phyloP scores from a whole-genome alignment of 2,888 invertebrate genomes.

The Drosophila rellima region DNA sequence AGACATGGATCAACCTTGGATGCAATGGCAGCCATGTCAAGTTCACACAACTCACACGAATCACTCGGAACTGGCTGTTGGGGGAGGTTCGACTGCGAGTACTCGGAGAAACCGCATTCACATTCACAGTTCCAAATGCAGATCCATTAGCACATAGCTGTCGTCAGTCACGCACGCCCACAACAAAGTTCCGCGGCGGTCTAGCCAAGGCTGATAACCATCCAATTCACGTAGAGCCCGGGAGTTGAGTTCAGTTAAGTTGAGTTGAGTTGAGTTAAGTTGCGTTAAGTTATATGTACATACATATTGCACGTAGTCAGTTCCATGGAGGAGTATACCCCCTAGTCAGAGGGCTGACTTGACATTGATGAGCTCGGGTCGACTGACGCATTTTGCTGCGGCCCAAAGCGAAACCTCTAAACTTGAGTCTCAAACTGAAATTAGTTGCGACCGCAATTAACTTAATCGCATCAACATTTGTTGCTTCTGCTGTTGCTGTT shows the following conservation, averaged over 20 bases:
- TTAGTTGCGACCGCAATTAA: conserved; percentile 66
- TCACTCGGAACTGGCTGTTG: neutral
- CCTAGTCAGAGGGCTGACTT: conserved; percentile 12
- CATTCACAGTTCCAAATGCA: conserved; percentile 10
- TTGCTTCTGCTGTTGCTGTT: conserved; percentile 29
- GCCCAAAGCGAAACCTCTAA: conserved; percentile 27
- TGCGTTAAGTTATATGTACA: neutral
- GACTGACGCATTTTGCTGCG: conserved; percentile 42
- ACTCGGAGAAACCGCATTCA: conserved; percentile 6
- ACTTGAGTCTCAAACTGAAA: conserved; percentile 34
- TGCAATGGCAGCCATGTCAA: conserved; percentile 31
- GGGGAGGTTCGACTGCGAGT: neutral
- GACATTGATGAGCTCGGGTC: conserved; percentile 40
- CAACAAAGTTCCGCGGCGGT: conserved; percentile 18
- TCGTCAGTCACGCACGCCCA: conserved; percentile 46
- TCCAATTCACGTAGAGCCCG: conserved; percentile 32
- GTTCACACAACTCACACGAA: conserved; percentile 24
- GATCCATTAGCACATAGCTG: conserved; percentile 25
- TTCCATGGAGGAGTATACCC: conserved; percentile 3
- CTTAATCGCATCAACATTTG: conserved; percentile 52
- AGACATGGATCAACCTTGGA: conserved; percentile 11
- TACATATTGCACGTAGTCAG: conserved; percentile 21
- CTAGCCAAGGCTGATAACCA: conserved; percentile 34
- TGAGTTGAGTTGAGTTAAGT: neutral
- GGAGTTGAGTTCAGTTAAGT: neutral